phyloP scores from a whole-genome alignment of 2,797 vertebrate species.

The Sebastes goodei region DNA sequence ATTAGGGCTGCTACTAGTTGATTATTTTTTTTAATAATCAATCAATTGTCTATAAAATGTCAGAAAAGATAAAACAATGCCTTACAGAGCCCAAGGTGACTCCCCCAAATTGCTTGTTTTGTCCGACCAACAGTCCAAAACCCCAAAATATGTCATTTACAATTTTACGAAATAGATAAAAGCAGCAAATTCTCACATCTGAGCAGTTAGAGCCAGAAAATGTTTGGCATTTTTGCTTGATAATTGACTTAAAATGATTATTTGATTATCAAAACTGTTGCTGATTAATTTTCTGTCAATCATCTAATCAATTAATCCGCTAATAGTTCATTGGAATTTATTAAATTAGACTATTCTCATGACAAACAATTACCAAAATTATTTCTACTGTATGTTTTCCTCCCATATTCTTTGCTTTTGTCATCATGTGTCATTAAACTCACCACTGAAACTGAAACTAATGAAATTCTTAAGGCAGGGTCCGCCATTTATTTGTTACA shows the following conservation, averaged over 20 bases:
- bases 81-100: neutral
- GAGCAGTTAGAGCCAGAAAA: neutral
- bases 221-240: too few relatives aligned
- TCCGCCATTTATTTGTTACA: neutral
- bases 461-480: neutral
- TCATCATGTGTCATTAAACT: neutral
- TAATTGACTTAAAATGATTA: too few relatives aligned
- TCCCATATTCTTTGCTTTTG: neutral
- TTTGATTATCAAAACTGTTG: too few relatives aligned
- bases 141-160: neutral
- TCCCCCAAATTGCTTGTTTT: neutral
- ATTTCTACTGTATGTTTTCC: neutral
- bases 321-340: too few relatives aligned
- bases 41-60: neutral
- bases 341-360: too few relatives aligned
- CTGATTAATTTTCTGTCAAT: too few relatives aligned
- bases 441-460: neutral
- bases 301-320: too few relatives aligned
- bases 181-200: neutral
- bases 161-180: neutral
- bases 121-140: neutral
- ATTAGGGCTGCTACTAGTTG: too few relatives aligned
- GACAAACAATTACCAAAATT: too few relatives aligned
- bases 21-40: neutral
- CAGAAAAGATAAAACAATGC: neutral